These are phyloP conservation scores for Uria aalge DNA, from an alignment of 2,113 vertebrate genomes.

Conservation along the genomic window DNA sequence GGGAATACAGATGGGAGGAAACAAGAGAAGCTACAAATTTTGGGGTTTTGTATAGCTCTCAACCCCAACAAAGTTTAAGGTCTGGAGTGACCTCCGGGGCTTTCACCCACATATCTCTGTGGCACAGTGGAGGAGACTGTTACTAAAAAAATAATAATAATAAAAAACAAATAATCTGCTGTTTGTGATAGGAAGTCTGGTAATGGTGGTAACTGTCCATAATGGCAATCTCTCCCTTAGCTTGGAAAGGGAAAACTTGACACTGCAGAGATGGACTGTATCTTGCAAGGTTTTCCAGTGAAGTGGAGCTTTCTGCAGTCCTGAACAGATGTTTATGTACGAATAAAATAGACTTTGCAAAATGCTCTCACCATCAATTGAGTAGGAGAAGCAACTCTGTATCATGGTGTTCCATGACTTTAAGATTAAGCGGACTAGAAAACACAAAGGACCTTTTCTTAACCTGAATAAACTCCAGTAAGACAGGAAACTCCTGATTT, in stretches of 20 bases:
- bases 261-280: accelerated
- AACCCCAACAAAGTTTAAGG: neutral
- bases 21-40: neutral
- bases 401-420: neutral
- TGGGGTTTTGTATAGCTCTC: accelerated
- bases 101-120: neutral
- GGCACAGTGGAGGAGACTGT: neutral
- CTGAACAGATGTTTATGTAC: neutral
- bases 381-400: neutral
- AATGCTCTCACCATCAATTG: neutral
- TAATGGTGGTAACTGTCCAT: neutral
- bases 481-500: neutral
- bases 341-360: neutral
- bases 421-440: neutral
- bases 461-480: neutral
- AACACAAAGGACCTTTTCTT: neutral
- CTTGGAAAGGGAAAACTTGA: neutral
- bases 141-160: neutral
- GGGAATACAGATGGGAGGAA: neutral
- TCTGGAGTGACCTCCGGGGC: neutral
- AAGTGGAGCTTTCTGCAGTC: neutral
- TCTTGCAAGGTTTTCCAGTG: neutral
- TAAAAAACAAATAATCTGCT: neutral
- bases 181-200: neutral
- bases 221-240: accelerated